Evolutionary conservation across 2,888 invertebrate species (phyloP), one percentile per base, ranked within the genome.

Genomic region (Drosophila putrida): DNA sequence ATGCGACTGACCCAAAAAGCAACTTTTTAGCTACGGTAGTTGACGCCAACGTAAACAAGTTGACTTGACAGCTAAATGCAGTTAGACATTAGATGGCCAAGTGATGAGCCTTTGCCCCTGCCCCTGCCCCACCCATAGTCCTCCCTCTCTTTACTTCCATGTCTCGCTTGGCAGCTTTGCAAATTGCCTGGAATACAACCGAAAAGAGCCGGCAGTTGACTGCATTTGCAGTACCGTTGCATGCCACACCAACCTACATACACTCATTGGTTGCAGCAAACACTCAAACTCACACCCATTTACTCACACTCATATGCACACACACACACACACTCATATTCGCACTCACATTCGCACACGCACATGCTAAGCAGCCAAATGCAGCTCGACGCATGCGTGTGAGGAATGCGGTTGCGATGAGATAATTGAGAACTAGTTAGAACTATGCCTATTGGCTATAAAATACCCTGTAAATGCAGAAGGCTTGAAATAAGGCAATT

Each of bases 161-260:
- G 4, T n/a, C 27, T 27, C 44, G 72, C 60, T 76, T 67, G 55
- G 53, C 58, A 59, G 65, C 65, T 55, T 47, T 71, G 78, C 86
- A 72, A 83, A 86, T 86, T 80, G 63, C 66, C 63, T 76, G 63
- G 63, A 66, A 68, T 36, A 65, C 58, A 36, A 60, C 75, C 75
- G 67, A 82, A 82, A 81, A 78, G 55, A 49, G 84, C 54, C 77
- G 78, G 51, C 69, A 71, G 76, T 62, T 36, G 58, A 59, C 28
- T 63, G 75, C 66, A 49, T 61, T 71, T 65, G 59, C 53, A 72
- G 75, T 84, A 86, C 83, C 83, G 83, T 84, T 84, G 88, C 47
- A 83, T 84, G 83, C 88, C 83, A 88, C 83, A 84, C 83, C 83
- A 88, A 84, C 83, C 83, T 88, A 82, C 82, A 88, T 82, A 76